Evolutionary conservation across 92 coral and sea anemone genomes (phyloP).

Genomic region (Micromussa lordhowensis): DNA sequence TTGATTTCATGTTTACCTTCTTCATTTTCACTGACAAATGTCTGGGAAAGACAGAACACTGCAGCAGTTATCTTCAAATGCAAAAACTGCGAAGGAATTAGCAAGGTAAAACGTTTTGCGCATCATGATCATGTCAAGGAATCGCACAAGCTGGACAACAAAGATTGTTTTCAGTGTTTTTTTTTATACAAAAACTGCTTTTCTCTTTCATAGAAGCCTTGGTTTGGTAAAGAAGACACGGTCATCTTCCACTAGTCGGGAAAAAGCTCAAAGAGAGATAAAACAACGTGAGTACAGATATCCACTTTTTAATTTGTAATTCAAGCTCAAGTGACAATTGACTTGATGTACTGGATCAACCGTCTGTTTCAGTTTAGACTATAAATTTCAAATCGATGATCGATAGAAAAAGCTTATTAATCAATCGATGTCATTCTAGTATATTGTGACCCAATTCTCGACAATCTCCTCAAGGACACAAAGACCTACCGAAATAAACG

Average conservation of each 20-base stretch:
- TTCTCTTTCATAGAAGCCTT: constrained; percentile 35
- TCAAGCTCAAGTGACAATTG: too few species aligned
- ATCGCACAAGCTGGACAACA: neutral
- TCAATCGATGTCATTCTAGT: too few species aligned
- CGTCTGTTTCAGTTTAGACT: too few species aligned
- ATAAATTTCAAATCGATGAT: neutral
- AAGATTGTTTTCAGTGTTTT: neutral
- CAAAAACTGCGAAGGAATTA: constrained; percentile 57
- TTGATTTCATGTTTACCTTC: neutral
- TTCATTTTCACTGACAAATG: neutral
- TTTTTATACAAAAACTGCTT: neutral
- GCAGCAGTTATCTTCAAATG: constrained; percentile 31
- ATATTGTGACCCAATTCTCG: too few species aligned
- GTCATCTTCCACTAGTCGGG: constrained; percentile 34
- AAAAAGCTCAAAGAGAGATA: constrained; percentile 14
- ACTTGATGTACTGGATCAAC: neutral
- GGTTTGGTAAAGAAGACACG: constrained; percentile 54
- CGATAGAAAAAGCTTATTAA: too few species aligned
- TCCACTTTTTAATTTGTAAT: neutral
- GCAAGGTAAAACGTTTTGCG: constrained; percentile 47
- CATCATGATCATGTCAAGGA: neutral
- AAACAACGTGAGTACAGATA: constrained; percentile 13
- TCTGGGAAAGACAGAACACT: constrained; percentile 22
- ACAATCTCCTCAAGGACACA: too few species aligned
- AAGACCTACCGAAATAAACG: too few species aligned